Base-by-base conservation (phyloP, 2,888 invertebrate species). In the Leptogaster cylindrica region DNA sequence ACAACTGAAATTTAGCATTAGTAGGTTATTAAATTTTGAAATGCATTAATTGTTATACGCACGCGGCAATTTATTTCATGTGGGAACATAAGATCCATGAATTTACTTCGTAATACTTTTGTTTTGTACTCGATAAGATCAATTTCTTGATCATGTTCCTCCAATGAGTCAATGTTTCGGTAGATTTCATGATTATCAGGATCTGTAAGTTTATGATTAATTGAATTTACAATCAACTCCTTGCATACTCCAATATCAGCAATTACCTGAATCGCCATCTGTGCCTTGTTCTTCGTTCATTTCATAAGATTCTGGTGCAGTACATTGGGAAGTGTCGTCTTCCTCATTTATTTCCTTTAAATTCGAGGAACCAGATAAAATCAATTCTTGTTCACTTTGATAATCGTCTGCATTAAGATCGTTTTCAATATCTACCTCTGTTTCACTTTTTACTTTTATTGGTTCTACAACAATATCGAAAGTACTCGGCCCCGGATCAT, bases 11-110 rank as follows among this genome's bases (percentile, higher is more conserved):
- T 14, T 20, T 20, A 12, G 33, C 36, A 36, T 3, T 23, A 14
- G 6, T 16, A 2, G 12, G 23, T 61, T 12, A 12, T 23, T 27
- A 41, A 20, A 41, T 25, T 7, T 8, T n/a, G 14, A 51, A 20
- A 14, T 18, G n/a, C 3, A 20, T 36, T 2, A 28, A 31, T 2
- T n/a, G 1, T 27, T 18, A 10, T 18, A 44, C 66, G 52, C 69
- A 73, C 73, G 8, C 33, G 68, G 31, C 73, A 73, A 7, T 44
- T 33, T 1, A 72, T 71, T 5, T 51, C 63, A 5, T 69, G 61
- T 3, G 71, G 68, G 46, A 66, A 73, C 1, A 16, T 7, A 10
- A 72, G 66, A 20, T 70, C 72, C 3, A 67, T 16, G 16, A 71
- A 63, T 20, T 71, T 71, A 27, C 65, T 72, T 33, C 50, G 51